phyloP scores from a whole-genome alignment of 2,797 vertebrate genomes.

The Notolabrus celidotus region DNA sequence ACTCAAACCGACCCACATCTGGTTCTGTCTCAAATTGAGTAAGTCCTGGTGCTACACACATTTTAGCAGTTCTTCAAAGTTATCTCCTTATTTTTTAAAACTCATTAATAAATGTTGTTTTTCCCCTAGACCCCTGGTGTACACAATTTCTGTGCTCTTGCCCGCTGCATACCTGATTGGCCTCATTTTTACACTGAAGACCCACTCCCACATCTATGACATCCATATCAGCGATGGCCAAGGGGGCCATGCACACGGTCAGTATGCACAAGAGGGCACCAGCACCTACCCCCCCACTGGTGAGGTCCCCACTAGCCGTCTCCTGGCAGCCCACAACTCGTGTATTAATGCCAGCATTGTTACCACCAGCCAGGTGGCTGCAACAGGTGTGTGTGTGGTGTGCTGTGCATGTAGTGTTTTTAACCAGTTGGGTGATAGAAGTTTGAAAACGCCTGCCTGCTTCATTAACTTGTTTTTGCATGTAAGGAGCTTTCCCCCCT shows the following conservation, averaged over 20 bases:
- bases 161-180: constrained; percentile 89
- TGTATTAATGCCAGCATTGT: constrained; percentile 65
- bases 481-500: constrained; percentile 2
- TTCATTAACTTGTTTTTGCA: constrained; percentile 42
- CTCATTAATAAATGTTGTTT: neutral
- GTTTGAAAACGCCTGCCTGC: constrained; percentile 7
- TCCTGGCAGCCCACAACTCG: constrained; percentile 24
- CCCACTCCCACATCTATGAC: constrained; percentile 91
- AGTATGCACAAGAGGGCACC: constrained; percentile 56
- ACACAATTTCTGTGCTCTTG: constrained; percentile 88
- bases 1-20: constrained; percentile 77
- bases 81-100: neutral
- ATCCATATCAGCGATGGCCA: constrained; percentile 88
- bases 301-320: constrained; percentile 43
- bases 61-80: neutral
- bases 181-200: constrained; percentile 91
- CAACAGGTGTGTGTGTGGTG: constrained; percentile 57
- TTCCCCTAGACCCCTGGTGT: constrained; percentile 84
- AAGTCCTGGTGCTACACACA: constrained; percentile 59
- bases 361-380: constrained; percentile 26
- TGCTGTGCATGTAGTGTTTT: constrained; percentile 22
- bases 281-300: constrained; percentile 26
- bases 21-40: constrained; percentile 84
- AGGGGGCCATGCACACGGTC: constrained; percentile 75
- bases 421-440: constrained; percentile 2